Evolutionary conservation across 2,888 invertebrate genomes (phyloP).

Genomic region (Andrena fulva): DNA sequence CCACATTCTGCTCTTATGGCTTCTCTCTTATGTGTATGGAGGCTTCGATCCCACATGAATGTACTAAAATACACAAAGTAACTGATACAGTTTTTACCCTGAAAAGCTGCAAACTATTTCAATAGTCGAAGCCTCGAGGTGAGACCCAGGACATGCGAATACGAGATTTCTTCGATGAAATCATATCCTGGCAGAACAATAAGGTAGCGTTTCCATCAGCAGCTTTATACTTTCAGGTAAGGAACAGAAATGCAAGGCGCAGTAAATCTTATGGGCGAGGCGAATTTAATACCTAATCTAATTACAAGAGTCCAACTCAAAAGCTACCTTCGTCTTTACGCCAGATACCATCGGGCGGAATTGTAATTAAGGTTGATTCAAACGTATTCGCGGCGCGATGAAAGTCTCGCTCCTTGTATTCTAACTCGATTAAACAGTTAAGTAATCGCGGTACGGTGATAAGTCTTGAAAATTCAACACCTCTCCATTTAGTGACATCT

Average conservation of each 20-base stretch:
- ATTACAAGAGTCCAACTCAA: constrained; percentile 53
- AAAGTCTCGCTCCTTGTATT: constrained; percentile 54
- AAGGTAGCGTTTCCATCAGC: constrained; percentile 48
- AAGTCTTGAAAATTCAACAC: constrained; percentile 69
- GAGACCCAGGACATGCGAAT: constrained; percentile 18
- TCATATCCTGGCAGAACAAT: constrained; percentile 56
- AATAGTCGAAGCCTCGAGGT: neutral
- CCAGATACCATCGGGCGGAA: constrained; percentile 61
- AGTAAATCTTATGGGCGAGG: constrained; percentile 36
- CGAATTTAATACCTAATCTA: constrained; percentile 65
- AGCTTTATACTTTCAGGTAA: constrained; percentile 27
- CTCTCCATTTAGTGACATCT: constrained; percentile 47
- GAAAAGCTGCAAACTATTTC: neutral
- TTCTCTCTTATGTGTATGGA: too few species aligned
- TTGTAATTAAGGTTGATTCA: constrained; percentile 66
- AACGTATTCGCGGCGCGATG: constrained; percentile 56
- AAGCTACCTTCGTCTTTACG: constrained; percentile 62
- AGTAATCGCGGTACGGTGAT: constrained; percentile 45
- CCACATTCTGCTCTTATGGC: too few species aligned
- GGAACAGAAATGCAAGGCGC: constrained; percentile 60
- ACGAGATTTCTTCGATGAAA: constrained; percentile 48
- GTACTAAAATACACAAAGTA: neutral
- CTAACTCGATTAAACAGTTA: constrained; percentile 69
- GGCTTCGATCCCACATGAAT: too few species aligned
- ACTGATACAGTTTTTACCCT: neutral